phyloP scores from a whole-genome alignment of 2,113 vertebrate species.

The Actenoides hombroni region DNA sequence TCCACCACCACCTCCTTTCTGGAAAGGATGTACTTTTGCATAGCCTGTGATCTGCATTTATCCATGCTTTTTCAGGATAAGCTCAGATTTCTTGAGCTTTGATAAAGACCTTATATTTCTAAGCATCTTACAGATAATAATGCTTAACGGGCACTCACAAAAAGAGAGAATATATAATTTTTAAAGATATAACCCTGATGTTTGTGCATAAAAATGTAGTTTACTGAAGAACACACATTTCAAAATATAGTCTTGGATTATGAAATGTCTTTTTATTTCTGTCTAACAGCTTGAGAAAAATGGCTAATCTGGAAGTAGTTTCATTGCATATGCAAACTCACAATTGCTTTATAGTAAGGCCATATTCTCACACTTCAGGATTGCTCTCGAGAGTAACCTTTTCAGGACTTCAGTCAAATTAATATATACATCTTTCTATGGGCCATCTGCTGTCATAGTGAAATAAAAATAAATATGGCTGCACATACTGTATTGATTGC shows the following conservation, averaged over 20 bases:
- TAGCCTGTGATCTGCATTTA: slow-evolving; percentile 37
- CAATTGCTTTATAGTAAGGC: not conserved
- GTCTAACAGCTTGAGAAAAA: not conserved
- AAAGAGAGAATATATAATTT: not conserved
- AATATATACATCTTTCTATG: not conserved
- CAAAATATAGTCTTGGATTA: not conserved
- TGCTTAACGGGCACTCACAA: slow-evolving; percentile 41
- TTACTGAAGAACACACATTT: not conserved
- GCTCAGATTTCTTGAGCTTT: slow-evolving; percentile 63
- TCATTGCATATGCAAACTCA: not conserved
- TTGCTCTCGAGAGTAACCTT: not conserved
- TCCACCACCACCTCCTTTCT: not conserved
- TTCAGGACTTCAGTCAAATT: not conserved
- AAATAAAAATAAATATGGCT: not conserved
- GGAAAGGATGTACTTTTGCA: not conserved
- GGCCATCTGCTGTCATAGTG: not conserved
- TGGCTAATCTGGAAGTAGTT: not conserved
- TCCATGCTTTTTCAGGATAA: slow-evolving; percentile 59
- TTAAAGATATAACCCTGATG: not conserved
- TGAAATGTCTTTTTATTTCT: not conserved
- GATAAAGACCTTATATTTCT: slow-evolving; percentile 57
- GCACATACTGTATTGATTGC: not conserved
- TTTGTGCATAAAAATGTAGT: not conserved
- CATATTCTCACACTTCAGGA: not conserved
- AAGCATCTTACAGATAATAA: slow-evolving; percentile 61